phyloP scores from a whole-genome alignment of 2,113 vertebrate genomes.

The Myrmophylax atrothorax region DNA sequence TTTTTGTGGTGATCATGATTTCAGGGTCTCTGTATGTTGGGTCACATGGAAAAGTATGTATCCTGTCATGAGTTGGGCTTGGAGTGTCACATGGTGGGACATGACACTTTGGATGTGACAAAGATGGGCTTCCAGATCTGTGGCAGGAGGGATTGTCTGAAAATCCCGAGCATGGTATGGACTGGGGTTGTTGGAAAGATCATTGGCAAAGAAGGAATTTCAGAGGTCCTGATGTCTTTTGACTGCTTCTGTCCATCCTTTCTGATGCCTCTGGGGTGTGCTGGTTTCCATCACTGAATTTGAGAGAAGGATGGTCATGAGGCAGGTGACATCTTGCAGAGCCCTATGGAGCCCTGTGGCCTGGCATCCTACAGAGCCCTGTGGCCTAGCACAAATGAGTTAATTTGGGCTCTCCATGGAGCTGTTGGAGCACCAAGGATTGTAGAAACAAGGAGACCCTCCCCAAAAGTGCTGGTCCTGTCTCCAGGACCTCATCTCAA shows the following conservation, averaged over 20 bases:
- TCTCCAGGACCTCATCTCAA: neutral
- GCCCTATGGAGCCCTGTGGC: neutral
- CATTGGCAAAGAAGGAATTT: neutral
- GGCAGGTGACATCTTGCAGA: neutral
- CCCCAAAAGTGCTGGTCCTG: neutral
- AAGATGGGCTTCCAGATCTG: neutral
- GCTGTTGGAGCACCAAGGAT: neutral
- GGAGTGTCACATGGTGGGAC: rapidly evolving
- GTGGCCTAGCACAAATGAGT: neutral
- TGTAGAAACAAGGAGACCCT: neutral
- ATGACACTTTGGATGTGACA: neutral
- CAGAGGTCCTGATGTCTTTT: neutral
- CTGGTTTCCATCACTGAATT: neutral
- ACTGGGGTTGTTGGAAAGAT: neutral
- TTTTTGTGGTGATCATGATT: neutral
- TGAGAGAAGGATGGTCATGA: neutral
- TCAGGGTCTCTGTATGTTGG: neutral
- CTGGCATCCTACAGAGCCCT: neutral
- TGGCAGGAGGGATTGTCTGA: neutral
- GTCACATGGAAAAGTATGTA: neutral
- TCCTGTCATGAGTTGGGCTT: neutral
- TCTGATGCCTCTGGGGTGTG: neutral
- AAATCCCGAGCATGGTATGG: neutral
- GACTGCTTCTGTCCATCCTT: neutral
- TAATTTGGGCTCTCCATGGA: neutral